These are phyloP conservation scores for Pogonognathellus flavescens DNA, from an alignment of 1,140 invertebrate species.

Conservation along the genomic window DNA sequence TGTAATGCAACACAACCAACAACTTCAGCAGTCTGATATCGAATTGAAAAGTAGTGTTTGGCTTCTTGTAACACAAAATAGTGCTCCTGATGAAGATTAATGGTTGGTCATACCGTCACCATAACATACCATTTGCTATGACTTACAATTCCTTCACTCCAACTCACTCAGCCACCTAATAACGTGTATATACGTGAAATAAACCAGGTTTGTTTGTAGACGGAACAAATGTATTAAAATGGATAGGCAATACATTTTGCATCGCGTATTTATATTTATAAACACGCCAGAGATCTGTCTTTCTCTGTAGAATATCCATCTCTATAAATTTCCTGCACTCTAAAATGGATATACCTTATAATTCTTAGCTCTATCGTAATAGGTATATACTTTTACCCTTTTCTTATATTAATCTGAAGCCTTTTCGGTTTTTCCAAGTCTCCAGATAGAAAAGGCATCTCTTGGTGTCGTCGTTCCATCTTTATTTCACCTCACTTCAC, in stretches of 20 bases:
- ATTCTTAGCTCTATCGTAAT: too few species aligned
- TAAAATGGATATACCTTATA: too few species aligned
- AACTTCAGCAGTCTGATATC: constrained; percentile 2
- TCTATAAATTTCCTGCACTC: too few species aligned
- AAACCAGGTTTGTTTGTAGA: not conserved
- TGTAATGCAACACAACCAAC: constrained; percentile 28
- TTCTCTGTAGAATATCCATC: too few species aligned
- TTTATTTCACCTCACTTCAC: constrained; percentile 40
- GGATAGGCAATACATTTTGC: too few species aligned
- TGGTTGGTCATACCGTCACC: constrained; percentile 38
- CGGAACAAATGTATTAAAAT: not conserved
- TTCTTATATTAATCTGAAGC: not conserved
- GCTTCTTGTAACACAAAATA: constrained; percentile 57
- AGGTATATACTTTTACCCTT: not conserved
- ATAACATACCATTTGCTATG: constrained; percentile 30
- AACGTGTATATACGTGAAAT: too few species aligned
- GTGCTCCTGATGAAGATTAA: constrained; percentile 62
- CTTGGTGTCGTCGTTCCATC: constrained; percentile 20
- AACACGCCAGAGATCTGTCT: too few species aligned
- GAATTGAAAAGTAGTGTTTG: constrained; percentile 55
- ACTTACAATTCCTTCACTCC: constrained; percentile 14
- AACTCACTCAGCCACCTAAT: not conserved
- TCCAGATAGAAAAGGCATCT: constrained; percentile 1
- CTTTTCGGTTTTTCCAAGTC: not conserved
- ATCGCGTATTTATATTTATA: too few species aligned